These are phyloP conservation scores for Conchocele bisecta DNA, from an alignment of 2,888 invertebrate genomes.

Conservation along the genomic window DNA sequence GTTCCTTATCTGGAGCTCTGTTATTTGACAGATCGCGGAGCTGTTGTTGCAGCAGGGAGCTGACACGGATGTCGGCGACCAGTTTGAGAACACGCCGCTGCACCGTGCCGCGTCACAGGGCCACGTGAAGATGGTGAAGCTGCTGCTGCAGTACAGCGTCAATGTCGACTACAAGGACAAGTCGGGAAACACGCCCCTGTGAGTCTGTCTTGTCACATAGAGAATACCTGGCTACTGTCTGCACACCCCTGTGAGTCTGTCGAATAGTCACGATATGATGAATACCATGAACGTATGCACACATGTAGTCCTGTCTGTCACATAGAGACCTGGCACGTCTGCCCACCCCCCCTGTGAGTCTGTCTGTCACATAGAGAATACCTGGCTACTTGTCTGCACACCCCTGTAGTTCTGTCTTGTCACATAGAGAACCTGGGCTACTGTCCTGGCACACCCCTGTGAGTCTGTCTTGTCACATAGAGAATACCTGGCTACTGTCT, in stretches of 20 bases:
- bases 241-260: background rate
- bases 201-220: conserved; percentile 82
- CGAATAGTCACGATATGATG: background rate
- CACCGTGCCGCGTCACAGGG: conserved; percentile 92
- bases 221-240: too few species aligned
- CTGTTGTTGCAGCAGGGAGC: conserved; percentile 88
- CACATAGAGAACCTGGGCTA: too few species aligned
- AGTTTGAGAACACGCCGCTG: conserved; percentile 84
- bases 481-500: too few species aligned
- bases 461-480: too few species aligned
- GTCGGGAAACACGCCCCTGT: conserved; percentile 90
- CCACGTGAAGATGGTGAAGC: conserved; percentile 87
- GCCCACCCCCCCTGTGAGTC: too few species aligned
- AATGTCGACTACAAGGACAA: conserved; percentile 86
- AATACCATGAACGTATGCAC: background rate
- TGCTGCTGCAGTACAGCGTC: conserved; percentile 86
- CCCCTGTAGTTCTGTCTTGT: too few species aligned
- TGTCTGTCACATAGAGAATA: too few species aligned
- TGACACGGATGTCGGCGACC: conserved; percentile 86
- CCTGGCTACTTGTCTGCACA: too few species aligned
- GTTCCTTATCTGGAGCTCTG: too few species aligned
- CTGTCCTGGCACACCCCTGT: too few species aligned
- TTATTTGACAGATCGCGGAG: conserved; percentile 86
- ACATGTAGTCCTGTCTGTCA: too few species aligned
- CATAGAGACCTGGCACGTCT: too few species aligned